These are phyloP conservation scores for Pholis gunnellus DNA, from an alignment of 2,113 vertebrate species.

Conservation along the genomic window DNA sequence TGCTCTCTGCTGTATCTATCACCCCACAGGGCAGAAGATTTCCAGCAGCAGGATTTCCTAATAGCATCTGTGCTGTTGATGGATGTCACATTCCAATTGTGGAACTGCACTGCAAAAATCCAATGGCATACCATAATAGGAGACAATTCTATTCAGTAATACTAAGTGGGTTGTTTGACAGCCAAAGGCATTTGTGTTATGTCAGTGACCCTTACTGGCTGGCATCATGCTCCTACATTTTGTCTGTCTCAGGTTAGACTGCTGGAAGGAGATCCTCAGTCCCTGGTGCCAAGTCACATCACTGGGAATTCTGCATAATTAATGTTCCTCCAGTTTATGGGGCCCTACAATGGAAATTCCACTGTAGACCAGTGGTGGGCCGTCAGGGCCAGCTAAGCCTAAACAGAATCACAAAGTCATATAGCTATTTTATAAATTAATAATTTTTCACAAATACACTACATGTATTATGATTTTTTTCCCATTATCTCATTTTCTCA, in stretches of 20 bases:
- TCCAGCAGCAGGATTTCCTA: slow-evolving; percentile 24
- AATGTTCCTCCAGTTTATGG: slow-evolving; percentile 15
- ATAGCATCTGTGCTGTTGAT: slow-evolving; percentile 27
- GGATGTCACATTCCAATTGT: slow-evolving; percentile 36
- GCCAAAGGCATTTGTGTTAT: slow-evolving; percentile 50
- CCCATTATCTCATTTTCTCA: too few species aligned
- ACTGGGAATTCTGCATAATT: slow-evolving; percentile 33
- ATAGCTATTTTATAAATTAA: too few species aligned
- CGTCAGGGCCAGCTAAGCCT: too few species aligned
- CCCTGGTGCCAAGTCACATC: slow-evolving; percentile 25
- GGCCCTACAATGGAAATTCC: background rate
- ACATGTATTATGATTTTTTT: too few species aligned
- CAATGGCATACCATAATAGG: slow-evolving; percentile 25
- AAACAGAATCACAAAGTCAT: too few species aligned
- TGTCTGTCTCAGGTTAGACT: slow-evolving; percentile 37
- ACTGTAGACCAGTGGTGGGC: too few species aligned
- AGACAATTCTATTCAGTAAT: slow-evolving; percentile 43
- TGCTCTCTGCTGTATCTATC: slow-evolving; percentile 11
- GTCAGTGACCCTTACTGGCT: slow-evolving; percentile 33
- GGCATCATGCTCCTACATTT: slow-evolving; percentile 40
- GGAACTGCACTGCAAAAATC: slow-evolving; percentile 37
- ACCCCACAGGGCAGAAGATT: slow-evolving; percentile 4
- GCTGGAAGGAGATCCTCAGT: slow-evolving; percentile 14
- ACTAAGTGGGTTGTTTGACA: slow-evolving; percentile 43
- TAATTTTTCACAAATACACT: too few species aligned